Evolutionary conservation across 2,888 invertebrate genomes (phyloP), one percentile per base, ranked within the genome.

Genomic region (Nymphalis urticae): DNA sequence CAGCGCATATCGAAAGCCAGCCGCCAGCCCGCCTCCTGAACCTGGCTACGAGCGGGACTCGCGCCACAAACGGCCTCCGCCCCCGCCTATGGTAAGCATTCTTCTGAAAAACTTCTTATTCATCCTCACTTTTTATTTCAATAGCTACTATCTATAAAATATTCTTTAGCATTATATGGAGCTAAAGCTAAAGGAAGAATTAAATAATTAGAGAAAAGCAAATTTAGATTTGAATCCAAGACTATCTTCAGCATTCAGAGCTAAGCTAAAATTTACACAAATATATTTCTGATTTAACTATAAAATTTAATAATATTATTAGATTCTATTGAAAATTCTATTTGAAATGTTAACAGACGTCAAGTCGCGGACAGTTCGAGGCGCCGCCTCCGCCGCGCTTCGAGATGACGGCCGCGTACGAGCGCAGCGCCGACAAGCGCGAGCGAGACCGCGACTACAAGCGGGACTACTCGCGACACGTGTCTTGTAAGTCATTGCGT

Each of bases 381-480:
- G 92, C 94, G 59, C 94, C 94, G 54, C 93, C 94, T 63, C 93
- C 94, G 71, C 94, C 94, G 48, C 92, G 94, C 54, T 94, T 94
- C 82, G 94, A 94, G 77, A 79, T 93, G 80, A 75, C 88, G 9
- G 81, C 90, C 6, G 79, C 76, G 75, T 89, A 92, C 79, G 92
- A 92, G 48, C 90, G 92, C 75, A 81, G 84, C 72, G 72, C 81
- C 1, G 90, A 90, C 80, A 91, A 91, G 77, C 85, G 90, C 17
- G 90, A 91, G 65, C 84, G 89, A 64, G 91, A 91, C n/a, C 85
- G 92, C 17, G 92, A 92, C 76, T 93, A 93, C 82, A 93, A 92
- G 76, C 84, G 93, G 0, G 89, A 90, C 66, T 92, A 93, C 73
- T 88, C 89, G 0, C 72, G 93, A 71, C 93, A 93, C 69, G 87